Percentiles rank a stretch among this genome's conserved stretches.
phyloP scores from a whole-genome alignment of 2,888 invertebrate genomes.

The Ennomos erosarius region DNA sequence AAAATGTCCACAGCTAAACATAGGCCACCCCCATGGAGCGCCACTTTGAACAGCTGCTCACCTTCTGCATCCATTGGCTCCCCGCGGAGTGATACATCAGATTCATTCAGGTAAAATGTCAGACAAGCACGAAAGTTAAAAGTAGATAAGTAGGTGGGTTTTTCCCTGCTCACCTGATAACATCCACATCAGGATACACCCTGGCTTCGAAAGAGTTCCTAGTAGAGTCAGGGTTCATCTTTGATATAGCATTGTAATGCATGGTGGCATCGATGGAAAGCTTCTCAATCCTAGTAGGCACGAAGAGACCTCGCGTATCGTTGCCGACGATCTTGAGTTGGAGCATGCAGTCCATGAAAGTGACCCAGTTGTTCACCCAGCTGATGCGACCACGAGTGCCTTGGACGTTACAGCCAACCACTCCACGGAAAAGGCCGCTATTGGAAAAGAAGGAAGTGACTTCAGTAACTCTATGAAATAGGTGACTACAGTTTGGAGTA shows the following conservation, averaged over 20 bases:
- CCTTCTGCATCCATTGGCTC: no score
- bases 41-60: no score
- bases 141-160: no score
- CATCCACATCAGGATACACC: slow-evolving; percentile 77
- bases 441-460: slow-evolving; percentile 40
- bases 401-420: slow-evolving; percentile 80
- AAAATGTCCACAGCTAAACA: no score
- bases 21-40: no score
- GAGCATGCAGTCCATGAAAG: slow-evolving; percentile 95
- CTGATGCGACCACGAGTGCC: slow-evolving; percentile 81
- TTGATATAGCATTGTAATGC: slow-evolving; percentile 82
- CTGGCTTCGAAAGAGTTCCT: slow-evolving; percentile 77
- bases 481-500: no score
- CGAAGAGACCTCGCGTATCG: slow-evolving; percentile 88
- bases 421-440: slow-evolving; percentile 86
- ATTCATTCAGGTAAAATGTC: no score
- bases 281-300: slow-evolving; percentile 91
- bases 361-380: slow-evolving; percentile 94
- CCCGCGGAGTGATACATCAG: no score
- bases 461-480: background rate
- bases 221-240: slow-evolving; percentile 74
- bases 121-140: no score
- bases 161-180: slow-evolving; percentile 69
- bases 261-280: slow-evolving; percentile 88
- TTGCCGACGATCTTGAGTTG: slow-evolving; percentile 91